Conservation (phyloP, 2,113 vertebrate species). For the Tenebrosternarchus preto region DNA sequence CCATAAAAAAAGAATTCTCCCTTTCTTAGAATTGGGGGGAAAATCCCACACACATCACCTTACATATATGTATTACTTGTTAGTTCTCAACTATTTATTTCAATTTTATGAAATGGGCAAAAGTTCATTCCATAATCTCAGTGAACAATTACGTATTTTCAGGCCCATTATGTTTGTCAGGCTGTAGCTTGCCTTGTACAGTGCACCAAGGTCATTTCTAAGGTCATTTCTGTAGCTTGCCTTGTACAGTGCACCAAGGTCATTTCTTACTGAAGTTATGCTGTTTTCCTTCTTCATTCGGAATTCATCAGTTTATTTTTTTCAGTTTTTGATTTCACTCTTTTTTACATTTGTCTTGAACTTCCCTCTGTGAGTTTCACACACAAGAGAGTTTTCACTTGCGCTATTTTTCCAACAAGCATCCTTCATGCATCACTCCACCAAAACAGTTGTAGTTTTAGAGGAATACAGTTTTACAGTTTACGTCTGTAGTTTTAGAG, state of each 20-base stretch:
- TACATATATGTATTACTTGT: no score
- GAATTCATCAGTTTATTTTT: slow-evolving; percentile 28
- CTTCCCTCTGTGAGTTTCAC: no score
- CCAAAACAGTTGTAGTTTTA: no score
- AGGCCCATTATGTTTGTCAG: neutral
- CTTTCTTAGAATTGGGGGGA: no score
- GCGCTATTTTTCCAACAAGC: no score
- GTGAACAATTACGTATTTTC: neutral
- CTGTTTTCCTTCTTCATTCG: slow-evolving; percentile 19
- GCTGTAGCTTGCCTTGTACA: slow-evolving; percentile 5
- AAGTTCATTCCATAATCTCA: slow-evolving; percentile 3
- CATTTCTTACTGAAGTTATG: slow-evolving; percentile 32
- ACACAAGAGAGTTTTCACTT: no score
- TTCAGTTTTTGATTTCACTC: no score
- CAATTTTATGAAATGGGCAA: slow-evolving; percentile 12
- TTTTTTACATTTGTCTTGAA: no score
- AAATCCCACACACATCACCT: no score
- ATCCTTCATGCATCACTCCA: no score
- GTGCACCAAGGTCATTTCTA: slow-evolving; percentile 32
- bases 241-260: slow-evolving; percentile 23
- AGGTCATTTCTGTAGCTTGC: slow-evolving; percentile 3
- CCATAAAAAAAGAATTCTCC: slow-evolving; percentile 8
- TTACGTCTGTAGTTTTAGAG: neutral
- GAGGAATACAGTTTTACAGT: no score
- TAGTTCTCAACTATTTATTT: no score